Percentiles rank a stretch among this genome's conserved stretches.
These are phyloP conservation scores for Aethes cnicana DNA, from an alignment of 2,888 invertebrate genomes.

Conservation along the genomic window DNA sequence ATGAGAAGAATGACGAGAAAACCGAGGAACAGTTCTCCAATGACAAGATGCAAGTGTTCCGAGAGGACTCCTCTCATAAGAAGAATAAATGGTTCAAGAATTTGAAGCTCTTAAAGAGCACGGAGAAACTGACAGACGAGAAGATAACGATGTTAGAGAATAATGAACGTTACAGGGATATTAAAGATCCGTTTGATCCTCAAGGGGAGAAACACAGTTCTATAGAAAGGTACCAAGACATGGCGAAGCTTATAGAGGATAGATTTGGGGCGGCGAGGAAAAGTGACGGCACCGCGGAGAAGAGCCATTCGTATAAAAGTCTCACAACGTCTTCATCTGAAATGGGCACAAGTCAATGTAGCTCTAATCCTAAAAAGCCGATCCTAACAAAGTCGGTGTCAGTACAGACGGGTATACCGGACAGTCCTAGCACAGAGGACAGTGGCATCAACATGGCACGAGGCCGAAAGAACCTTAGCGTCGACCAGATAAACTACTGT, in stretches of 20 bases:
- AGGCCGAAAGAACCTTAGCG: slow-evolving; percentile 74
- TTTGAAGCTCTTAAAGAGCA: slow-evolving; percentile 77
- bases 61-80: slow-evolving; percentile 78
- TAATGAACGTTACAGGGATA: slow-evolving; percentile 64
- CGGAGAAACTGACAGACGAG: slow-evolving; percentile 71
- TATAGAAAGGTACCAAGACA: slow-evolving; percentile 87
- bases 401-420: slow-evolving; percentile 78
- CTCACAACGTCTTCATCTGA: slow-evolving; percentile 79
- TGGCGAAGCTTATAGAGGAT: slow-evolving; percentile 87
- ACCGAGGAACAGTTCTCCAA: slow-evolving; percentile 66
- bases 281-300: slow-evolving; percentile 73
- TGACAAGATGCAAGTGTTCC: slow-evolving; percentile 78
- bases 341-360: slow-evolving; percentile 77
- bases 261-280: slow-evolving; percentile 81
- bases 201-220: slow-evolving; percentile 85
- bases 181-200: slow-evolving; percentile 83
- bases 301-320: slow-evolving; percentile 78
- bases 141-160: slow-evolving; percentile 70
- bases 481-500: slow-evolving; percentile 79
- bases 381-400: slow-evolving; percentile 78
- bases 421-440: slow-evolving; percentile 64
- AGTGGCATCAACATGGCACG: slow-evolving; percentile 74
- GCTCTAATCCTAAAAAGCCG: slow-evolving; percentile 75
- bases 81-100: slow-evolving; percentile 86
- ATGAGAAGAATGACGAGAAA: slow-evolving; percentile 71